phyloP scores from a whole-genome alignment of 2,888 invertebrate genomes.

The Zygaena filipendulae region DNA sequence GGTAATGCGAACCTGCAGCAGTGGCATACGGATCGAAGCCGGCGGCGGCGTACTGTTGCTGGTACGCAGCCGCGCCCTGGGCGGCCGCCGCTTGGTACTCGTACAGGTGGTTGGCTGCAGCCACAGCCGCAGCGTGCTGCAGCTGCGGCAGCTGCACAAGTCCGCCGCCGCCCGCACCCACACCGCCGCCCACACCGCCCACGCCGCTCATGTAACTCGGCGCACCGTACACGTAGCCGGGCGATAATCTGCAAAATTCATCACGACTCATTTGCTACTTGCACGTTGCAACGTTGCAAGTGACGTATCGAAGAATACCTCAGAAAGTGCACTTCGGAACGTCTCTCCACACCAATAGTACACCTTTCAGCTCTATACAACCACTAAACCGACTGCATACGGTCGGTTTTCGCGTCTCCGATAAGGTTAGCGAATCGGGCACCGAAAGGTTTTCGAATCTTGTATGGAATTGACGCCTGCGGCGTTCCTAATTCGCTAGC shows the following conservation, averaged over 20 bases:
- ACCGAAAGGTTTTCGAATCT: too few species aligned
- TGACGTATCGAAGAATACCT: too few species aligned
- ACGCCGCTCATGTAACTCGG: constrained; percentile 83
- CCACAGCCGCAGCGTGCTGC: constrained; percentile 80
- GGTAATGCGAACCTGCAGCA: constrained; percentile 71
- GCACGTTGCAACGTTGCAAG: too few species aligned
- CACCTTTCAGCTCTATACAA: too few species aligned
- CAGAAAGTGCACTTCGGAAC: too few species aligned
- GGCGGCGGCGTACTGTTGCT: constrained; percentile 78
- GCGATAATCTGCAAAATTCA: constrained; percentile 49
- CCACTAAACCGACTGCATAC: too few species aligned
- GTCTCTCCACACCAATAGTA: too few species aligned
- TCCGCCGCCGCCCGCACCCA: constrained; percentile 73
- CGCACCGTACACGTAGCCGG: constrained; percentile 79
- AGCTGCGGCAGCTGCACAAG: constrained; percentile 76
- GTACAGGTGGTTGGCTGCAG: constrained; percentile 85
- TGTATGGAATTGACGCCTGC: too few species aligned
- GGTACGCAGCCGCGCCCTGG: constrained; percentile 76
- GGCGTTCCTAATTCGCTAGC: too few species aligned
- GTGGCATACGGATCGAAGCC: constrained; percentile 81
- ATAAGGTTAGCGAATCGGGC: too few species aligned
- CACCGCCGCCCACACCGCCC: constrained; percentile 61
- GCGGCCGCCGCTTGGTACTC: constrained; percentile 84
- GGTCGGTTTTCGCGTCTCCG: too few species aligned
- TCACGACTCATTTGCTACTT: constrained; percentile 3